Conservation (phyloP, 1,140 invertebrate genomes). For the Drosophila sproati region DNA sequence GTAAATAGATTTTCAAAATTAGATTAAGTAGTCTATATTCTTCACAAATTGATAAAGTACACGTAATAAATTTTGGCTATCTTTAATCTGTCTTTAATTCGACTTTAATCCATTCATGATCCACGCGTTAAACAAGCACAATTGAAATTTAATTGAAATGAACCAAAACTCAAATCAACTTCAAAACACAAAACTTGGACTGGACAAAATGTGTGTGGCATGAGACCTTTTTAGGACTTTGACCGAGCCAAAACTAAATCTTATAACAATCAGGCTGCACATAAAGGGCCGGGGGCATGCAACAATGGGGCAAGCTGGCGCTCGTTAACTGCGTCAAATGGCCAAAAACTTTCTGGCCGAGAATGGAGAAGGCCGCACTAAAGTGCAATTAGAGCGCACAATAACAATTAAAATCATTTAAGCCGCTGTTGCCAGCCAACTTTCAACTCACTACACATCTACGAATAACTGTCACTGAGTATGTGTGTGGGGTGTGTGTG, state of each 20-base stretch:
- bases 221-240: neutral
- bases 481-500: conserved; percentile 9
- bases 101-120: no score
- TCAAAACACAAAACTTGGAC: neutral
- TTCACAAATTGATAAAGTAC: neutral
- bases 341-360: conserved; percentile 31
- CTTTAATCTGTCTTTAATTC: neutral
- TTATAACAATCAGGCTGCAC: conserved; percentile 25
- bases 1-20: no score
- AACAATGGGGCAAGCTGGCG: conserved; percentile 15
- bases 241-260: conserved; percentile 4
- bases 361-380: conserved; percentile 15
- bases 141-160: conserved; percentile 2
- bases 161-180: neutral
- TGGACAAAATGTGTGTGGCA: no score
- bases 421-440: conserved; percentile 42
- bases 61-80: neutral
- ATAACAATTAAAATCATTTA: conserved; percentile 79
- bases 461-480: conserved; percentile 7
- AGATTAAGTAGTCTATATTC: no score
- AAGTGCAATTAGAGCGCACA: conserved; percentile 66
- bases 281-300: neutral
- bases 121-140: neutral
- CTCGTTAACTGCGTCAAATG: conserved; percentile 29
- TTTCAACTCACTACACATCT: conserved; percentile 25